Evolutionary conservation across 2,888 invertebrate genomes (phyloP).

Genomic region (Leptogaster cylindrica): DNA sequence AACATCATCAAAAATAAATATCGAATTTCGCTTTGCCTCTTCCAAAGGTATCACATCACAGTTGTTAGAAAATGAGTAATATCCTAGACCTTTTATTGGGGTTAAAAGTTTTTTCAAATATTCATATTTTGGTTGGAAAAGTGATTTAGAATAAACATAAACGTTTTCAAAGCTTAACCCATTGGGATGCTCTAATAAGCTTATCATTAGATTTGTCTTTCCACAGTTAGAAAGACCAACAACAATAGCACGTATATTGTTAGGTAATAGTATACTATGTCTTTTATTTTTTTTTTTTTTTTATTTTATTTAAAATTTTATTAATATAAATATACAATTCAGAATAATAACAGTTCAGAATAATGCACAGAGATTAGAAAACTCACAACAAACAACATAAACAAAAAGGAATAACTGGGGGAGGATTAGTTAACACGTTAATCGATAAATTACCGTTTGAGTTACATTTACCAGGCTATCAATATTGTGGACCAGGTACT

Average conservation of each 20-base stretch:
- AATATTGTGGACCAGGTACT: conserved; percentile 51
- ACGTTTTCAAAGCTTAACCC: conserved; percentile 57
- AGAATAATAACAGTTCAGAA: too few relatives aligned
- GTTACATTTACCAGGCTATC: conserved; percentile 49
- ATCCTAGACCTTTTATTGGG: too few relatives aligned
- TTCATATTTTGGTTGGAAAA: conserved; percentile 52
- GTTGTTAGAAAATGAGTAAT: too few relatives aligned
- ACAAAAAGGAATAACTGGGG: not conserved
- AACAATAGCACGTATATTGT: conserved; percentile 50
- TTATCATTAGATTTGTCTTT: conserved; percentile 56
- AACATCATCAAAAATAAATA: too few relatives aligned
- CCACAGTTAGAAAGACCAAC: conserved; percentile 56
- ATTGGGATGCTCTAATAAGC: conserved; percentile 53
- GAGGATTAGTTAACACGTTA: not conserved
- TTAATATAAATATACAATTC: too few relatives aligned
- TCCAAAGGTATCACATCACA: too few relatives aligned
- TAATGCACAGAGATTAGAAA: too few relatives aligned
- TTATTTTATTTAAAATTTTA: not conserved
- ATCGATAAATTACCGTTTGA: conserved; percentile 47
- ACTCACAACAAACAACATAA: not conserved
- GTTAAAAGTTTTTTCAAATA: conserved; percentile 48
- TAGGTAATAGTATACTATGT: conserved; percentile 53
- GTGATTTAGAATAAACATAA: conserved; percentile 54
- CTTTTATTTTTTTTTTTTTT: conserved; percentile 7
- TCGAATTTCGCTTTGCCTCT: too few relatives aligned